These are phyloP conservation scores for Pavo muticus DNA, from an alignment of 2,113 vertebrate species.

Conservation along the genomic window DNA sequence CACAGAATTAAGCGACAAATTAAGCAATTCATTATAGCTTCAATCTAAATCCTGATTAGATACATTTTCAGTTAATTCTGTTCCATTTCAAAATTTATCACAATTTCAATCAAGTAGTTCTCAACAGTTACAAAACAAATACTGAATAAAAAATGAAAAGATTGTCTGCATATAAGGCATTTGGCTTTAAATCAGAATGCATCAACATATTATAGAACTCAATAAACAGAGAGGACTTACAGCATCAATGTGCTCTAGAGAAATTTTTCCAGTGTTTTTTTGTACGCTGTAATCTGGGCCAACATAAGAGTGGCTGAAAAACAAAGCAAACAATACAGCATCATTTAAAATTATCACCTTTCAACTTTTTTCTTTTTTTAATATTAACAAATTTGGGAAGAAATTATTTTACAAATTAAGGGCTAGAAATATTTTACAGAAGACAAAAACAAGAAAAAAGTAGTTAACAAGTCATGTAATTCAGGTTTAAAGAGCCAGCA, in stretches of 20 bases:
- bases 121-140: background rate
- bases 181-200: background rate
- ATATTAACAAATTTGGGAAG: background rate
- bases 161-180: background rate
- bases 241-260: slow-evolving; percentile 92
- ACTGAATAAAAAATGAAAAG: background rate
- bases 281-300: slow-evolving; percentile 95
- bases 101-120: background rate
- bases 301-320: slow-evolving; percentile 90
- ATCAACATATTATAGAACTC: background rate
- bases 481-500: background rate
- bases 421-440: background rate
- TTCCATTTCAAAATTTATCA: background rate
- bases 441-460: background rate
- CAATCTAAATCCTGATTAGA: background rate
- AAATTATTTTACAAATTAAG: background rate
- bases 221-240: slow-evolving; percentile 79
- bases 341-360: background rate
- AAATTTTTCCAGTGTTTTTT: slow-evolving; percentile 91
- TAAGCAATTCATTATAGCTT: background rate
- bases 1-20: background rate
- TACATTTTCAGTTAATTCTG: background rate
- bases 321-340: background rate
- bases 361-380: background rate
- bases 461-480: background rate